Conservation (phyloP, 2,113 vertebrate species). For the Campylomormyrus tamandua region DNA sequence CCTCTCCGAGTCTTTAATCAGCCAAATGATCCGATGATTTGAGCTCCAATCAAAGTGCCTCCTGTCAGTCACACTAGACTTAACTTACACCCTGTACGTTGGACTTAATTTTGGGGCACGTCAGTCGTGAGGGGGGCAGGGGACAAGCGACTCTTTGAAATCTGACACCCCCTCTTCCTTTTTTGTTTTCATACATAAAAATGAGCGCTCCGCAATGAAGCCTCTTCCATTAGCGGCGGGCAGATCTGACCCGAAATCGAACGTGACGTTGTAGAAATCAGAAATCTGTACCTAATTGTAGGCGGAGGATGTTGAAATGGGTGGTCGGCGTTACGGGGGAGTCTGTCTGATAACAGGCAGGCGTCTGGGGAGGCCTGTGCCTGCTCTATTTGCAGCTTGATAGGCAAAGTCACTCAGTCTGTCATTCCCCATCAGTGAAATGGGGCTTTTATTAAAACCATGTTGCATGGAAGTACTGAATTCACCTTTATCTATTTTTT, state of each 20-base stretch:
- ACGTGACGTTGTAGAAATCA: neutral
- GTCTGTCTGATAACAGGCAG: neutral
- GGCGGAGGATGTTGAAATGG: neutral
- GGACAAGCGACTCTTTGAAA: neutral
- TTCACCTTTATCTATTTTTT: neutral
- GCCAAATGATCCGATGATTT: conserved; percentile 34
- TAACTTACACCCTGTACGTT: conserved; percentile 17
- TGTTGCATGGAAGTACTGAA: neutral
- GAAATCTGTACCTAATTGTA: neutral
- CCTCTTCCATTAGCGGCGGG: neutral
- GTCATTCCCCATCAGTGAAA: neutral
- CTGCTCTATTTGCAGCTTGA: neutral
- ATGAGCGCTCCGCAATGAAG: neutral
- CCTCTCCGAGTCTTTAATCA: conserved; percentile 26
- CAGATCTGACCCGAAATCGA: neutral
- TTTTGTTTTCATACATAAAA: conserved; percentile 1
- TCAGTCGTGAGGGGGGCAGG: neutral
- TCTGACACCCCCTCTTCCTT: neutral
- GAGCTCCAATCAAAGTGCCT: conserved; percentile 41
- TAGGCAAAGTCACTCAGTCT: neutral
- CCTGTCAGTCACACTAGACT: conserved; percentile 35
- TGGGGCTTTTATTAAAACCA: conserved; percentile 3
- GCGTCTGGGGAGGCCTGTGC: neutral
- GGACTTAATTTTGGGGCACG: conserved; percentile 5
- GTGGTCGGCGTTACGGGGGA: neutral